A percentile compares a stretch with the other conserved stretches of the same genome.
These are phyloP conservation scores for Campoletis sonorensis DNA, from an alignment of 1,140 invertebrate genomes.

Conservation along the genomic window DNA sequence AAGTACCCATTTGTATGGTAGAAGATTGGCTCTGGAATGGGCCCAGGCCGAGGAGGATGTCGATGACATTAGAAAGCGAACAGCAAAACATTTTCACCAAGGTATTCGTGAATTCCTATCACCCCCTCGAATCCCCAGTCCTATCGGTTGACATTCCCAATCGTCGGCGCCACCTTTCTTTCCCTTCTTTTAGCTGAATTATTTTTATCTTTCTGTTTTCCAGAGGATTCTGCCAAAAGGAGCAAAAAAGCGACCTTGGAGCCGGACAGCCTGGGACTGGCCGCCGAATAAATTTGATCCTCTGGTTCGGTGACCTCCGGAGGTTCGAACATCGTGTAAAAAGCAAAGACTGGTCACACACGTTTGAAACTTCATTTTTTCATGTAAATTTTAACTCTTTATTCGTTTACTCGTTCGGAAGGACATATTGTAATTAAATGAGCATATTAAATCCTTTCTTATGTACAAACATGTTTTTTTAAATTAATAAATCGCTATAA, in stretches of 20 bases:
- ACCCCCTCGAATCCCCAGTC: conserved; percentile 34
- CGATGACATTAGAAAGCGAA: conserved; percentile 57
- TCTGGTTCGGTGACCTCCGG: too few relatives aligned
- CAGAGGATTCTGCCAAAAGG: conserved; percentile 49
- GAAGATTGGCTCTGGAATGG: conserved; percentile 97
- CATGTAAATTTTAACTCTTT: too few relatives aligned
- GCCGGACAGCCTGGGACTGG: conserved; percentile 46
- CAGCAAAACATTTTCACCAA: conserved; percentile 54
- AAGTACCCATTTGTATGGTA: conserved; percentile 98
- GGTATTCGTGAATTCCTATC: conserved; percentile 50
- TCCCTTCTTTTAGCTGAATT: conserved; percentile 17
- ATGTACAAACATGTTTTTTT: not conserved
- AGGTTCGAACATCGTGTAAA: too few relatives aligned
- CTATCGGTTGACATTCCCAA: not conserved
- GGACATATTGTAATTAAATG: too few relatives aligned
- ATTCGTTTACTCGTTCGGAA: too few relatives aligned
- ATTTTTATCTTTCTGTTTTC: conserved; percentile 42
- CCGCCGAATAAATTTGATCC: conserved; percentile 37
- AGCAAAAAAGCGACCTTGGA: conserved; percentile 51
- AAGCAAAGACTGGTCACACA: not conserved
- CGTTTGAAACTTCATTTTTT: too few relatives aligned
- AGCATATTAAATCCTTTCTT: too few relatives aligned
- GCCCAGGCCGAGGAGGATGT: conserved; percentile 85
- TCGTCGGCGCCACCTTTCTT: not conserved
- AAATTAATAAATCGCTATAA: too few relatives aligned